Conservation (phyloP, 2,113 vertebrate genomes). For the Phaetusa simplex region DNA sequence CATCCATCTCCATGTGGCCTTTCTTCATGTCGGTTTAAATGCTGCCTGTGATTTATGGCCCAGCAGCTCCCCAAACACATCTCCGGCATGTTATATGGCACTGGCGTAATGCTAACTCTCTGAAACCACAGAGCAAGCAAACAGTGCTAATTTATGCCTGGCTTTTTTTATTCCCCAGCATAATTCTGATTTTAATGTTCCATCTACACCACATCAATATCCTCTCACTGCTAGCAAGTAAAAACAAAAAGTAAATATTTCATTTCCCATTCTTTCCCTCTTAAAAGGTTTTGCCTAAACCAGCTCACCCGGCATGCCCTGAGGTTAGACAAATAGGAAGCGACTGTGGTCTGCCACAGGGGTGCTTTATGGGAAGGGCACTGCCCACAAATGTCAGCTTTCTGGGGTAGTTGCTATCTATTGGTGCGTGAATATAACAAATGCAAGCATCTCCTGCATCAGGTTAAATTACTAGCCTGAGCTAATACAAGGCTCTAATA, state of each 20-base stretch:
- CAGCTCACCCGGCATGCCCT: background rate
- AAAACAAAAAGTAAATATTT: slow-evolving; percentile 53
- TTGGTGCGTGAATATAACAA: slow-evolving; percentile 31
- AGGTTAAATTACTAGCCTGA: slow-evolving; percentile 65
- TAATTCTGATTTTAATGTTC: slow-evolving; percentile 54
- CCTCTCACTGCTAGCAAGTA: background rate
- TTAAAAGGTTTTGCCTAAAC: background rate
- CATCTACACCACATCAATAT: slow-evolving; percentile 27
- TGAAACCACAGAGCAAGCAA: background rate
- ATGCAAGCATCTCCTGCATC: slow-evolving; percentile 43
- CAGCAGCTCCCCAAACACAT: background rate
- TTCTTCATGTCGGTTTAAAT: slow-evolving; percentile 13
- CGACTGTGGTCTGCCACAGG: background rate
- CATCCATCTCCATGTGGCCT: slow-evolving; percentile 40
- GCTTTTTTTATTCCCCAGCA: background rate
- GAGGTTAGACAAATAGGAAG: slow-evolving; percentile 48
- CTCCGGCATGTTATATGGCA: background rate
- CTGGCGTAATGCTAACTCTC: background rate
- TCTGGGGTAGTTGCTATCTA: slow-evolving; percentile 44
- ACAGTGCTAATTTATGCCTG: slow-evolving; percentile 38
- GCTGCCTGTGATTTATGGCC: slow-evolving; percentile 33
- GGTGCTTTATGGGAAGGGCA: slow-evolving; percentile 10
- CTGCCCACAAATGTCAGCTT: background rate
- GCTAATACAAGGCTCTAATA: slow-evolving; percentile 51
- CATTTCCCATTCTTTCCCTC: background rate